Conservation (phyloP, 2,888 invertebrate species). For the Drosophila testacea region DNA sequence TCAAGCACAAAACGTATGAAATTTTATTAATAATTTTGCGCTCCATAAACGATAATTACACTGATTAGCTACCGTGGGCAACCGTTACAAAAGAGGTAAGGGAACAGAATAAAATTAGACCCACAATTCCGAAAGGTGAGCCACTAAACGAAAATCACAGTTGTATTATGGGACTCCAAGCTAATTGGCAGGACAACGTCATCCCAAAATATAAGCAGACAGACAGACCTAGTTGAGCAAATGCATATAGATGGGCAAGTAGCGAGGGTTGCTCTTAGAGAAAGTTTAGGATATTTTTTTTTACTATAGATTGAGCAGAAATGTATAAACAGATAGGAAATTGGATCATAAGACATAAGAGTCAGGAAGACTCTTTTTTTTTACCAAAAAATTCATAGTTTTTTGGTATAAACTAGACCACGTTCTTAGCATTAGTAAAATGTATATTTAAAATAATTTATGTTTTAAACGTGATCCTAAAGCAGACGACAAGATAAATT, state of each 20-base stretch:
- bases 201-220: slow-evolving; percentile 18
- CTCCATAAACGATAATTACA: slow-evolving; percentile 67
- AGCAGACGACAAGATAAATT: too few relatives aligned
- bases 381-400: too few relatives aligned
- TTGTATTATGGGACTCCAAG: slow-evolving; percentile 18
- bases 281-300: too few relatives aligned
- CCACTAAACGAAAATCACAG: slow-evolving; percentile 33
- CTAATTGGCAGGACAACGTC: slow-evolving; percentile 42
- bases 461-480: too few relatives aligned
- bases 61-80: slow-evolving; percentile 55
- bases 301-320: too few relatives aligned
- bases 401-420: too few relatives aligned
- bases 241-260: background rate
- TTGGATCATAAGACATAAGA: too few relatives aligned
- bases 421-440: too few relatives aligned
- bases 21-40: slow-evolving; percentile 70
- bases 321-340: too few relatives aligned
- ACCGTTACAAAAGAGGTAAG: background rate
- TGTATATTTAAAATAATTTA: too few relatives aligned
- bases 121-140: slow-evolving; percentile 26
- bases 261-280: background rate
- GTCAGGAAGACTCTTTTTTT: too few relatives aligned
- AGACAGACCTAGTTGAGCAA: slow-evolving; percentile 14
- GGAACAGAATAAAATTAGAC: slow-evolving; percentile 41
- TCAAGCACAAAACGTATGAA: slow-evolving; percentile 32